These are phyloP conservation scores for Adela reaumurella DNA, from an alignment of 2,888 invertebrate genomes.

Conservation along the genomic window DNA sequence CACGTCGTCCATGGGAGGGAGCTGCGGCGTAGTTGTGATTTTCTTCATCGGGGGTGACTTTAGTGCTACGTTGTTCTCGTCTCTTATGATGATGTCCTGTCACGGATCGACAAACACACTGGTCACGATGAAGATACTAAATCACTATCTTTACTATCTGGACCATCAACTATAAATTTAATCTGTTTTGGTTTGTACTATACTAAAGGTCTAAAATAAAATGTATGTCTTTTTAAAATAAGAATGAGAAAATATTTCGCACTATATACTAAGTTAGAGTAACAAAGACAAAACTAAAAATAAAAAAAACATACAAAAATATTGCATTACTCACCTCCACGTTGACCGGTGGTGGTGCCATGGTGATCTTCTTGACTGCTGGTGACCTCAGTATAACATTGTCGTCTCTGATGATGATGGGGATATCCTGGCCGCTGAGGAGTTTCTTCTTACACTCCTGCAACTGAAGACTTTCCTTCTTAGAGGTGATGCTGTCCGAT, in stretches of 20 bases:
- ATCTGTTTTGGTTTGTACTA: too few species aligned
- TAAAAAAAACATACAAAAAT: too few species aligned
- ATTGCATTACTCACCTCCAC: slow-evolving; percentile 35
- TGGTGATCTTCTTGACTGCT: slow-evolving; percentile 48
- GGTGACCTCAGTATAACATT: slow-evolving; percentile 43
- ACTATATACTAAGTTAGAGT: too few species aligned
- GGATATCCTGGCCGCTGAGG: slow-evolving; percentile 43
- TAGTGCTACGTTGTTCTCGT: not conserved
- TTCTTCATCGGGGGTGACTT: slow-evolving; percentile 11
- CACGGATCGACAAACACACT: too few species aligned
- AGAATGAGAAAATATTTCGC: too few species aligned
- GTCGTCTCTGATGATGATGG: slow-evolving; percentile 48
- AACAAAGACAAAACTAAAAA: too few species aligned
- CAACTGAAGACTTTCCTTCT: slow-evolving; percentile 44
- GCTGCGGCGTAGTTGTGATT: slow-evolving; percentile 9
- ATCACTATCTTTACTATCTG: too few species aligned
- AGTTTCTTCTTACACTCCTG: slow-evolving; percentile 47
- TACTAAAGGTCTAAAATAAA: too few species aligned
- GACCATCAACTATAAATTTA: too few species aligned
- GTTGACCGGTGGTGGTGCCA: slow-evolving; percentile 39
- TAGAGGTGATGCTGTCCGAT: slow-evolving; percentile 44
- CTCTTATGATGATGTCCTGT: not conserved
- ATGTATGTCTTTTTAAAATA: too few species aligned
- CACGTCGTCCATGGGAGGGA: not conserved
- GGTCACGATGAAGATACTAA: too few species aligned